Evolutionary conservation across 1,140 invertebrate species (phyloP), one percentile per base, ranked within the genome.

Genomic region (Myzus persicae): DNA sequence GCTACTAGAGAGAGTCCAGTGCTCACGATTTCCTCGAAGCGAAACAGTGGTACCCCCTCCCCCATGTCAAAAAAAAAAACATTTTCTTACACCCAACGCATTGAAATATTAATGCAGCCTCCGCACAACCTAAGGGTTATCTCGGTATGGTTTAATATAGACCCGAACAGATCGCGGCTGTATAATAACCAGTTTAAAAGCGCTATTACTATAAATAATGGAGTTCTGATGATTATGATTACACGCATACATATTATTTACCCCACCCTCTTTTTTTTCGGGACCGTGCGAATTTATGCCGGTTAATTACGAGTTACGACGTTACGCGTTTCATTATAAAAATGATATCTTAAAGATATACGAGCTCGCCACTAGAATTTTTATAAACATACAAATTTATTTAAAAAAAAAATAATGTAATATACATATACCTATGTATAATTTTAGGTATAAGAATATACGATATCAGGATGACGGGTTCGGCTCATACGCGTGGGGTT

Each of bases 111-210:
- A 46, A 24, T 76, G 20, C 42, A 92, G 90, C 54, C 90, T 91
- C 59, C 42, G 90, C 90, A 81, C 90, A 81, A 82, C 76, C 59
- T 38, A 48, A 81, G 44, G 42, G 44, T 92, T 92, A 92, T 82
- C 40, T 48, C 22, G 67, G 90, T 82, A 54, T 67, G 38, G n/a
- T 92, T 82, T 82, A 82, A 82, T 81, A 31, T 82, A 46, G 67
- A 92, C 67, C n/a, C n/a, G 42, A 91, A 91, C 59, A 22, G 59
- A 81, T 91, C 31, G 51, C 90, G 54, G 42, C 42, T 81, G 40
- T 76, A n/a, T 91, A 91, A 82, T 92, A 92, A 92, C 90, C 90
- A 82, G 90, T 92, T 92, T 92, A 92, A 81, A 91, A 4, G 59
- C 31, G 59, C 67, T 91, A 82, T 82, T 48, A 81, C 67, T 92